Base-by-base conservation (phyloP, 2,113 vertebrate genomes). In the Myotis davidii region DNA sequence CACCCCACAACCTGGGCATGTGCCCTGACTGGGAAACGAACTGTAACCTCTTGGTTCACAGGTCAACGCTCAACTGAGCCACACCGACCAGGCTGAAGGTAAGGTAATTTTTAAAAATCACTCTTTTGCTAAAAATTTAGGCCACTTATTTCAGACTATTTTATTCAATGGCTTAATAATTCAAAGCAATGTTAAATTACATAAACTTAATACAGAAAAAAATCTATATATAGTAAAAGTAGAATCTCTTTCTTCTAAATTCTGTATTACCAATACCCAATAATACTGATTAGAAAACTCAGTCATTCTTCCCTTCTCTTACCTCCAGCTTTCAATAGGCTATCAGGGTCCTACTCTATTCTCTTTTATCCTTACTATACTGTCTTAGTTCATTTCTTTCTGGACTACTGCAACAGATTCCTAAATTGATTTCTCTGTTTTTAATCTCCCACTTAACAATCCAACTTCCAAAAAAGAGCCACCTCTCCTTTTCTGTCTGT, bases 161-260 rank as follows among this genome's bases (percentile, higher is more conserved):
- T 92, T 76, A 94, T n/a, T 86, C 2, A 87, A 64, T 13, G 14
- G n/a, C 13, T 79, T 56, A 93, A 67, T 56, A 48, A 88, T 67
- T 94, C 34, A 65, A 50, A 92, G 90, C 18, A 74, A 89, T 90
- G 85, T 52, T 72, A 69, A 18, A 61, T 78, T 84, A 84, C 14
- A 73, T 10, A 48, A 82, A 82, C n/a, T 85, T 79, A 78, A 87
- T n/a, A 81, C 16, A 86, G 12, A 67, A 94, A 85, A 69, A 59
- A 78, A 61, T 25, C 27, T 84, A 21, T 34, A 52, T 39, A 25
- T 7, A 52, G 9, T 65, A 42, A 52, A 90, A 90, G 29, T 29
- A 0, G 29, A 86, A n/a, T 69, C 17, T 96, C 50, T 79, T 76
- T 11, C 29, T 89, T 34, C n/a, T 52, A 48, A 69, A 69, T 78